Conservation (phyloP, 2,797 vertebrate genomes). For the Tachyglossus aculeatus region DNA sequence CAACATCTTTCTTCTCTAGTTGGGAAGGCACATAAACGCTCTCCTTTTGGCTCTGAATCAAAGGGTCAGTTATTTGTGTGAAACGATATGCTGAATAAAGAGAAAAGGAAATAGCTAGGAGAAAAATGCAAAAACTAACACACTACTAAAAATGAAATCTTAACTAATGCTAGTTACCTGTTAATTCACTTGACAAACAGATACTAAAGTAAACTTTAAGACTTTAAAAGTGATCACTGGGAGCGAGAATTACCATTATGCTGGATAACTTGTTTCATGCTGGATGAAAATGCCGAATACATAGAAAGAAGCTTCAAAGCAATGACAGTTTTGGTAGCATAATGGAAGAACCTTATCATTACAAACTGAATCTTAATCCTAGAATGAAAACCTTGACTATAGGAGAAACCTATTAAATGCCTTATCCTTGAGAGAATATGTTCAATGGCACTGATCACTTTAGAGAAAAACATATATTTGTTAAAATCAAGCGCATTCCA, state of each 20-base stretch:
- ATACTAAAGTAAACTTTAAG: constrained; percentile 26
- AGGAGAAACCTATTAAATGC: constrained; percentile 33
- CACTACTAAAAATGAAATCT: not conserved
- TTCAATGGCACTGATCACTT: constrained; percentile 11
- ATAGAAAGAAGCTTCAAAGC: constrained; percentile 34
- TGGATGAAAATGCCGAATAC: constrained; percentile 33
- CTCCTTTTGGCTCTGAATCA: not conserved
- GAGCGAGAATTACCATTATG: constrained; percentile 46
- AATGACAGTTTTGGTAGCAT: constrained; percentile 39
- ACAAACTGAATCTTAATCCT: constrained; percentile 24
- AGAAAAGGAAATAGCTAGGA: constrained; percentile 8
- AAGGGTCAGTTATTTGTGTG: not conserved
- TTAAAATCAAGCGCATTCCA: no score
- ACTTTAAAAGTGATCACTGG: constrained; percentile 39
- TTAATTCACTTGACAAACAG: not conserved
- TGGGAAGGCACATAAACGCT: not conserved
- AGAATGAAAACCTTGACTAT: not conserved
- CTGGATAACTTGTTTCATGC: constrained; percentile 28
- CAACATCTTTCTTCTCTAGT: not conserved
- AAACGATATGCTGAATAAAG: not conserved
- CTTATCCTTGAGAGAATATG: constrained; percentile 20
- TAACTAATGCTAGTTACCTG: not conserved
- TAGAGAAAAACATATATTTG: not conserved
- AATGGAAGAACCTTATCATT: constrained; percentile 27
- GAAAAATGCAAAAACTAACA: not conserved